Conservation (phyloP, 53 echinoderm and acorn worm genomes). For the Mesocentrotus franciscanus region DNA sequence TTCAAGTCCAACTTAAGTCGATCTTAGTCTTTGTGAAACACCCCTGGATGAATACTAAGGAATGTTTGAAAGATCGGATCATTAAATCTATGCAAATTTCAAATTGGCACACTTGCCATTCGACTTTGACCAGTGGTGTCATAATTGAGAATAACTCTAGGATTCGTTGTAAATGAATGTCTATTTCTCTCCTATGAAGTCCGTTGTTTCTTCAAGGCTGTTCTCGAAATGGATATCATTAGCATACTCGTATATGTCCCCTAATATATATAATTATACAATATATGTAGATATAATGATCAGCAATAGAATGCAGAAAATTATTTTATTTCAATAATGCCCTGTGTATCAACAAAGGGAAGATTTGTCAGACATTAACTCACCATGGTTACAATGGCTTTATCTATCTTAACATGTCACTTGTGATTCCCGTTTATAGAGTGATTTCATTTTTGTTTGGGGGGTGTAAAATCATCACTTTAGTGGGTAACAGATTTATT, state of each 20-base stretch:
- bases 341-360: neutral
- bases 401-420: neutral
- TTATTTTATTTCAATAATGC: neutral
- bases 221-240: neutral
- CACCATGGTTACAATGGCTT: neutral
- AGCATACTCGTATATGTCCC: neutral
- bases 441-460: neutral
- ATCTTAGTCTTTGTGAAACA: too few relatives aligned
- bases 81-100: neutral
- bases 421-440: neutral
- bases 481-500: neutral
- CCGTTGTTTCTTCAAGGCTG: neutral
- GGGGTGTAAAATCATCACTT: neutral
- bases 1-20: too few relatives aligned
- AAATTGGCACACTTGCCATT: neutral
- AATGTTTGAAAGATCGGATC: neutral
- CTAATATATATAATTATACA: neutral
- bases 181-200: neutral
- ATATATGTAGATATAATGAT: too few relatives aligned
- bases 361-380: neutral
- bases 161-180: neutral
- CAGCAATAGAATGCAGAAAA: neutral
- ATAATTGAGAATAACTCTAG: neutral
- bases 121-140: too few relatives aligned
- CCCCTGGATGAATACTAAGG: too few relatives aligned